Evolutionary conservation across 2,797 vertebrate genomes (phyloP), one percentile per base, ranked within the genome.

Genomic region (Urosaurus nigricauda): DNA sequence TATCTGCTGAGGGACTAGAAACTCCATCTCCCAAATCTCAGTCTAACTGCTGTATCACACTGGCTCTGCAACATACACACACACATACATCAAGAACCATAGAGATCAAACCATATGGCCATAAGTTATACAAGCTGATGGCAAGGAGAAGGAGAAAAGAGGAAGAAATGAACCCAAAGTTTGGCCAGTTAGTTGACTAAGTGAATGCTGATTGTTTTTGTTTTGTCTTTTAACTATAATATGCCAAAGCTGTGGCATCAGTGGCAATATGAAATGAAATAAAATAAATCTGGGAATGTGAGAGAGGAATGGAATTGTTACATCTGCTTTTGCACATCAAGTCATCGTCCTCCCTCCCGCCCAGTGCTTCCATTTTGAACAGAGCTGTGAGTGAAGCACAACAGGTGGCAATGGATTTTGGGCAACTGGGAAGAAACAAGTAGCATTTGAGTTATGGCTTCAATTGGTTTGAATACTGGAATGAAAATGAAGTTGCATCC

Each of bases 351-450:
- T 12, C 65, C 9, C 85, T 79, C 56, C 53, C 73, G 87, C 75
- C 80, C 80, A 93, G 89, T 77, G 83, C 53, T 51, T n/a, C 40
- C 0, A 3, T 29, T 5, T 68, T 71, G 60, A 65, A 87, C 60
- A 84, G 73, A 75, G 56, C 73, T 88, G 86, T 88, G 87, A 83
- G 26, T 68, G 71, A 92, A 90, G 5, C 75, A 51, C 63, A 90
- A 63, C 80, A 94, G 89, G 75, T 90, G 87, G 83, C 78, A 88
- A 89, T 3, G 85, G 37, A 21, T 91, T 93, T 93, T 56, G 79
- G 91, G 71, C 81, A 85, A 32, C 87, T 56, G 70, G 88, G 51
- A 89, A 91, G 73, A 92, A 94, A 90, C 77, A 60, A 85, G 29
- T 78, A 78, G 68, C 35, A 75, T 51, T 87, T 82, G 37, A 88